phyloP scores from a whole-genome alignment of 2,113 vertebrate genomes.

The Cyanoderma ruficeps region DNA sequence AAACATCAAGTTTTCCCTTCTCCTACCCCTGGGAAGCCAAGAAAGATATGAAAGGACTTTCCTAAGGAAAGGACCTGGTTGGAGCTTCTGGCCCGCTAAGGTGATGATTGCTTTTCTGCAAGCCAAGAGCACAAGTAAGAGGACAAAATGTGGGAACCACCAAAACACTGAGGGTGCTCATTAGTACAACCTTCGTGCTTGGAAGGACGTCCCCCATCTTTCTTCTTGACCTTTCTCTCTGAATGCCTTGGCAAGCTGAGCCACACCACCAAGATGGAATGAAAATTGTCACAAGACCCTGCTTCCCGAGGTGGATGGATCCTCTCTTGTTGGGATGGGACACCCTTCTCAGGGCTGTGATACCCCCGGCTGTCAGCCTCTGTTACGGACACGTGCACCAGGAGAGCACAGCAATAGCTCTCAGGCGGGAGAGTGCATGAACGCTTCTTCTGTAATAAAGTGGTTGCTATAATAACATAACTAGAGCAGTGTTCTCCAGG shows the following conservation, averaged over 20 bases:
- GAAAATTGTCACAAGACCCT: background rate
- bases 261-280: background rate
- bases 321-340: background rate
- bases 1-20: background rate
- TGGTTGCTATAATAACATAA: background rate
- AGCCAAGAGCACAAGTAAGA: background rate
- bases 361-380: background rate
- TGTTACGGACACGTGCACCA: accelerated
- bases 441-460: background rate
- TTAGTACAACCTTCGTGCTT: background rate
- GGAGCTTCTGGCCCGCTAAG: background rate
- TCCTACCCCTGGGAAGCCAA: background rate
- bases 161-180: background rate
- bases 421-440: accelerated
- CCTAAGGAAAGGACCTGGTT: background rate
- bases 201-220: background rate
- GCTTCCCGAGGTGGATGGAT: background rate
- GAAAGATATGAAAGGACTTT: background rate
- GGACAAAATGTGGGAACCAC: background rate
- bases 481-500: background rate
- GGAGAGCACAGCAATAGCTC: background rate
- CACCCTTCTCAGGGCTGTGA: accelerated
- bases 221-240: background rate
- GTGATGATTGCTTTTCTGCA: background rate
- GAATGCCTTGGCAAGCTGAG: background rate